Conservation (phyloP, 2,888 invertebrate species). For the Andrena bicolor region DNA sequence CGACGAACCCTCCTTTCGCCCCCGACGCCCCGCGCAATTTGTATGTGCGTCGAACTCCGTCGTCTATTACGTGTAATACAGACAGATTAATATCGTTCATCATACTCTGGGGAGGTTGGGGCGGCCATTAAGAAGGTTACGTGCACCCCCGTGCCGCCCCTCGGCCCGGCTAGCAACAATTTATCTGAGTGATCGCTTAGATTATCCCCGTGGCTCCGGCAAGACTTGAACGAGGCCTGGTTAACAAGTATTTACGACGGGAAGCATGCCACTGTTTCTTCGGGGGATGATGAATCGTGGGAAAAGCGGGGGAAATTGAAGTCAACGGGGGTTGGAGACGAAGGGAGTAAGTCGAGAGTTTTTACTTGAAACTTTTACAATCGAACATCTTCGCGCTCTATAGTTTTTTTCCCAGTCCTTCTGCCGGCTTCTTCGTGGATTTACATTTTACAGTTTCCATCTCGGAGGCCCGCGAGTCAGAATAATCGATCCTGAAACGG, state of each 20-base stretch:
- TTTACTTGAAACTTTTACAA: not conserved
- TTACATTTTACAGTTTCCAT: too few species aligned
- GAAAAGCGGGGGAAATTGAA: not conserved
- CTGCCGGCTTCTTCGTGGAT: too few species aligned
- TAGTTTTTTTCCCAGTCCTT: not conserved
- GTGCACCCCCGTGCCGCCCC: not conserved
- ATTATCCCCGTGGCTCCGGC: constrained; percentile 24
- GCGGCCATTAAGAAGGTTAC: constrained; percentile 42
- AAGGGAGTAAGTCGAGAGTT: not conserved
- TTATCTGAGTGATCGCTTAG: constrained; percentile 31
- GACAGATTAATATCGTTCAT: constrained; percentile 42
- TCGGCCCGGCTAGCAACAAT: constrained; percentile 15
- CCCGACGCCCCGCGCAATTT: not conserved
- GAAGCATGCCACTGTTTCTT: not conserved
- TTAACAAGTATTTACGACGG: constrained; percentile 28
- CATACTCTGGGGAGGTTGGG: not conserved
- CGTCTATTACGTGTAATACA: constrained; percentile 26
- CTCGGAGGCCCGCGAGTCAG: too few species aligned
- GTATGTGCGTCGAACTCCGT: constrained; percentile 5
- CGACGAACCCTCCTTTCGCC: not conserved
- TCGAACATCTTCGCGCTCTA: not conserved
- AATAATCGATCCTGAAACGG: too few species aligned
- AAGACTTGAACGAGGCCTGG: not conserved
- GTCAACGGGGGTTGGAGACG: not conserved
- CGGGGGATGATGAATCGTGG: not conserved